Evolutionary conservation across 2,113 vertebrate species (phyloP).

Genomic region (Reinhardtius hippoglossoides): DNA sequence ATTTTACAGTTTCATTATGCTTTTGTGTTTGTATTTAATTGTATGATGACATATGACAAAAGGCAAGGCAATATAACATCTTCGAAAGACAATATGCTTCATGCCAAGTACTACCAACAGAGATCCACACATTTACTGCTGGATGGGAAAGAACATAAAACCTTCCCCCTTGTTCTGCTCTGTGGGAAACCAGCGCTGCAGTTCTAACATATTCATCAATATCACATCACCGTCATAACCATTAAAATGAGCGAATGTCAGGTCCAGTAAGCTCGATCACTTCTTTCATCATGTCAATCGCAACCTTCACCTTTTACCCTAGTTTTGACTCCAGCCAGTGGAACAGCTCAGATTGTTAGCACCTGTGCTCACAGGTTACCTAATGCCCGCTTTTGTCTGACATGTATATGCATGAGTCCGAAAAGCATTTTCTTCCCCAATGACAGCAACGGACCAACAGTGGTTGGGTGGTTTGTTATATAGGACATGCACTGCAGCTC

Average conservation of each 20-base stretch:
- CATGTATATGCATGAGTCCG: slow-evolving; percentile 51
- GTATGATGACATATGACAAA: slow-evolving; percentile 41
- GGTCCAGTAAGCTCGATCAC: slow-evolving; percentile 42
- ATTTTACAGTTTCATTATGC: slow-evolving; percentile 63
- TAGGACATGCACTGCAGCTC: slow-evolving; percentile 70
- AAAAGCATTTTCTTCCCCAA: slow-evolving; percentile 29
- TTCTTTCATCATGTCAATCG: slow-evolving; percentile 14
- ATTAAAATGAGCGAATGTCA: slow-evolving; percentile 26
- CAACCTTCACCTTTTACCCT: slow-evolving; percentile 29
- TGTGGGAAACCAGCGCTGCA: slow-evolving; percentile 37
- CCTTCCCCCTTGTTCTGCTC: slow-evolving; percentile 25
- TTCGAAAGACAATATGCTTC: slow-evolving; percentile 66
- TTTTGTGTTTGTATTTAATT: slow-evolving; percentile 43
- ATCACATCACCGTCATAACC: slow-evolving; percentile 46
- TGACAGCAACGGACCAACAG: slow-evolving; percentile 39
- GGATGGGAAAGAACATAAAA: slow-evolving; percentile 38
- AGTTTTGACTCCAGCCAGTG: slow-evolving; percentile 39
- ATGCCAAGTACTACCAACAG: slow-evolving; percentile 51
- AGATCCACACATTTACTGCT: slow-evolving; percentile 35
- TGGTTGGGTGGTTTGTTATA: slow-evolving; percentile 40
- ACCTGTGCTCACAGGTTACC: slow-evolving; percentile 69
- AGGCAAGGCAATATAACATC: slow-evolving; percentile 70
- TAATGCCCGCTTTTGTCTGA: slow-evolving; percentile 77
- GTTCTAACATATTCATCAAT: slow-evolving; percentile 43
- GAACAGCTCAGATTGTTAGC: slow-evolving; percentile 53